Conservation (phyloP, 2,888 invertebrate genomes). For the Atethmia centrago region DNA sequence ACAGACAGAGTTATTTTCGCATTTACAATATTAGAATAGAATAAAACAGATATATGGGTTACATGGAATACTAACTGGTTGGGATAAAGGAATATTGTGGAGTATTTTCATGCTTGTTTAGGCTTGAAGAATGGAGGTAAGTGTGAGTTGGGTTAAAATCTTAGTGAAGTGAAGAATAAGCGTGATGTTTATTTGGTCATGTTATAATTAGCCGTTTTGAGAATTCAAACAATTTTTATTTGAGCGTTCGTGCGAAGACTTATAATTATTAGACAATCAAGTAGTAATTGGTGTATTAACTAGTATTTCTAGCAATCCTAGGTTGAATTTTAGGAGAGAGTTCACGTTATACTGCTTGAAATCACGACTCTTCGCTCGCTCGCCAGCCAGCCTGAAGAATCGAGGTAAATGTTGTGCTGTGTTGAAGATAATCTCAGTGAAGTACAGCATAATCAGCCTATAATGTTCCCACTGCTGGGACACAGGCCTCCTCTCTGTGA, state of each 20-base stretch:
- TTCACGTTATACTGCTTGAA: background rate
- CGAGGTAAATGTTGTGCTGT: background rate
- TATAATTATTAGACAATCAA: background rate
- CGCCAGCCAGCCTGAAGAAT: background rate
- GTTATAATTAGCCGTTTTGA: too few relatives aligned
- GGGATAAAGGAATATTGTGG: constrained; percentile 21
- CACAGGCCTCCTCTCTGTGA: too few relatives aligned
- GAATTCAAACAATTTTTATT: background rate
- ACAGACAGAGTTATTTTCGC: too few relatives aligned
- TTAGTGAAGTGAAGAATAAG: too few relatives aligned
- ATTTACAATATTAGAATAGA: too few relatives aligned
- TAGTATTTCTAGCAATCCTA: background rate
- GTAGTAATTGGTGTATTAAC: background rate
- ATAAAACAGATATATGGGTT: background rate
- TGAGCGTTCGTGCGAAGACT: background rate
- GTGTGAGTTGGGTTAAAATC: background rate
- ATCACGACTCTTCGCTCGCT: background rate
- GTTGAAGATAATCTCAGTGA: background rate
- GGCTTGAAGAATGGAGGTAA: background rate
- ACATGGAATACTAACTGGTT: constrained; percentile 25
- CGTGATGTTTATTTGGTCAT: too few relatives aligned
- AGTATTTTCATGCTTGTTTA: constrained; percentile 18
- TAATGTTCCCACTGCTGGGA: too few relatives aligned
- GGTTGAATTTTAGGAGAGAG: constrained; percentile 16
- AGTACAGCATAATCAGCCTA: too few relatives aligned